These are phyloP conservation scores for Platycheirus albimanus DNA, from an alignment of 2,888 invertebrate species.

Conservation along the genomic window DNA sequence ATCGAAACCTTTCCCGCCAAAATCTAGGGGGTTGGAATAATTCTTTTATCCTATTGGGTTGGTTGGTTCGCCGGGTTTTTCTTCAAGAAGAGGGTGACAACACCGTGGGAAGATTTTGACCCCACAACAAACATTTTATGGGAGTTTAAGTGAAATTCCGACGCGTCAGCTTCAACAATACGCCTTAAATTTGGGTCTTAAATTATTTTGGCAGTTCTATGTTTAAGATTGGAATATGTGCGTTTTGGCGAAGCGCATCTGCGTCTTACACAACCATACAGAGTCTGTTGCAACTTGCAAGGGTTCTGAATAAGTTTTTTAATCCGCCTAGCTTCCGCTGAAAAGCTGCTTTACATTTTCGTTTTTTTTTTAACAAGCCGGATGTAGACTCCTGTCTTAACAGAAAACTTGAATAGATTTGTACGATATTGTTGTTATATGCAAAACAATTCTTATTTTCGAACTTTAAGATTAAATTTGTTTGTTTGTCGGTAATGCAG, in stretches of 20 bases:
- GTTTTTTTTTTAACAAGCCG: too few species aligned
- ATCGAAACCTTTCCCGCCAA: constrained; percentile 56
- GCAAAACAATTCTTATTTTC: too few species aligned
- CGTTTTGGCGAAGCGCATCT: constrained; percentile 50
- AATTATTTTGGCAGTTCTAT: constrained; percentile 33
- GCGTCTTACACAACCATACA: constrained; percentile 6
- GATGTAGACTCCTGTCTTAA: too few species aligned
- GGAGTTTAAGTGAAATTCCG: constrained; percentile 46
- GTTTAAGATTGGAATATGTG: constrained; percentile 14
- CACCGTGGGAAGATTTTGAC: constrained; percentile 69
- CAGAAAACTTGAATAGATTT: too few species aligned
- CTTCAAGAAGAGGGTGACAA: constrained; percentile 60
- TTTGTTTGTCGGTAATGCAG: too few species aligned
- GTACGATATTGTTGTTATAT: too few species aligned
- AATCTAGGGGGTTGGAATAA: constrained; percentile 53
- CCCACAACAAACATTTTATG: constrained; percentile 28
- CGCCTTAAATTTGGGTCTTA: constrained; percentile 40
- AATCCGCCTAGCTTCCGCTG: too few species aligned
- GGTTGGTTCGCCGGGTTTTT: constrained; percentile 22
- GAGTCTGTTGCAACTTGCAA: too few species aligned
- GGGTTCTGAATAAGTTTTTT: too few species aligned
- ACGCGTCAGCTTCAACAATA: constrained; percentile 12
- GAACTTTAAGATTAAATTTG: too few species aligned
- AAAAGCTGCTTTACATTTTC: too few species aligned
- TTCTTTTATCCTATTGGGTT: constrained; percentile 41